A percentile compares a stretch with the other conserved stretches of the same genome.
Conservation (phyloP, 2,888 invertebrate species). For the Eristalis pertinax region DNA sequence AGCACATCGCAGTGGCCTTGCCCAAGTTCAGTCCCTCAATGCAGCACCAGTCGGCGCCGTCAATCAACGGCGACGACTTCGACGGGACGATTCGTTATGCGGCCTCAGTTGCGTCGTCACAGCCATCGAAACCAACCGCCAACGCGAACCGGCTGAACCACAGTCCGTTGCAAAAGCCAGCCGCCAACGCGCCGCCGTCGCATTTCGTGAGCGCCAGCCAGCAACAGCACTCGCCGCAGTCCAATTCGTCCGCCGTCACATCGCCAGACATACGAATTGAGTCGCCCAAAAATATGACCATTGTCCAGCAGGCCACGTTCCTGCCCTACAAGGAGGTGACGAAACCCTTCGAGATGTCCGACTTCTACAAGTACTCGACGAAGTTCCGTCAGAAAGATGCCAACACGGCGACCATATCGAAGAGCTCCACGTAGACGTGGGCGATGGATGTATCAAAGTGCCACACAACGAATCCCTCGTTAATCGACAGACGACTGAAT, state of each 20-base stretch:
- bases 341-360: conserved; percentile 98
- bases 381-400: conserved; percentile 89
- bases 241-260: conserved; percentile 68
- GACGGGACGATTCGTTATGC: conserved; percentile 36
- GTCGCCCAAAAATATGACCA: conserved; percentile 91
- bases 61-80: conserved; percentile 37
- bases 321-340: conserved; percentile 96
- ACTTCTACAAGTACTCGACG: conserved; percentile 98
- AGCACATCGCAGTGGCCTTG: neutral
- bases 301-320: conserved; percentile 93
- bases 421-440: conserved; percentile 32
- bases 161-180: conserved; percentile 4
- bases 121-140: conserved; percentile 32
- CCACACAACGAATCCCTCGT: conserved; percentile 24
- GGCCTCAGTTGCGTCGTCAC: conserved; percentile 26
- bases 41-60: conserved; percentile 12
- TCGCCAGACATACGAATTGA: conserved; percentile 85
- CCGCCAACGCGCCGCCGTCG: neutral
- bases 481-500: conserved; percentile 20
- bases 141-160: conserved; percentile 29
- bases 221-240: conserved; percentile 57
- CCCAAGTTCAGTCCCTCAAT: conserved; percentile 27
- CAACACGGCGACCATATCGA: conserved; percentile 59
- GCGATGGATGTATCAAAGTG: conserved; percentile 12
- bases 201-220: neutral